phyloP scores from a whole-genome alignment of 2,797 vertebrate genomes.

The Lacerta viridis region DNA sequence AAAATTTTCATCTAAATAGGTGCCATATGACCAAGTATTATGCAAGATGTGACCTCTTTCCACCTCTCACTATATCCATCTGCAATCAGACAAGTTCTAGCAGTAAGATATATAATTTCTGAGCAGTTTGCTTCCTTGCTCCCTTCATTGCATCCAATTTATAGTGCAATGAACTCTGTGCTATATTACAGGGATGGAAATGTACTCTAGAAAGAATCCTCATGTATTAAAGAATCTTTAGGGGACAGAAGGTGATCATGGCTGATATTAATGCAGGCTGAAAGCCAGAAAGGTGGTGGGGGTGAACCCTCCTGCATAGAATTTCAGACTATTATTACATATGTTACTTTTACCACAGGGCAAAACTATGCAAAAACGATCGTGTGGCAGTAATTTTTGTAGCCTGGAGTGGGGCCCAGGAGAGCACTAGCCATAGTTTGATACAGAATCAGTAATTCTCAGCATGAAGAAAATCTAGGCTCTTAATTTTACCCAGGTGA shows the following conservation, averaged over 20 bases:
- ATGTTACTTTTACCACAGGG: background rate
- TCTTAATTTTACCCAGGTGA: constrained; percentile 30
- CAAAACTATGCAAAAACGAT: constrained; percentile 16
- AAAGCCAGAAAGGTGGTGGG: background rate
- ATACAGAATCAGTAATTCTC: constrained; percentile 30
- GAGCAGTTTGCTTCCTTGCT: background rate
- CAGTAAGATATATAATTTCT: background rate
- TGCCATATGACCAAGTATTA: background rate
- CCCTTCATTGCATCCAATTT: constrained; percentile 20
- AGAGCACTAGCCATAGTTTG: constrained; percentile 20
- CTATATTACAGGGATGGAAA: constrained; percentile 22
- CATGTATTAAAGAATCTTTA: constrained; percentile 30
- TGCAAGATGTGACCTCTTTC: background rate
- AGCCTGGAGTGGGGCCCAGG: background rate
- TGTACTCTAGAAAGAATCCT: constrained; percentile 2
- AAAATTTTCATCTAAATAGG: background rate
- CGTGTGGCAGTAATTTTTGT: constrained; percentile 29
- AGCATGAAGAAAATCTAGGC: constrained; percentile 23
- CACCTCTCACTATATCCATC: background rate
- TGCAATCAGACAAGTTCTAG: constrained; percentile 20
- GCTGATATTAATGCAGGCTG: constrained; percentile 18
- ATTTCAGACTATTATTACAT: background rate
- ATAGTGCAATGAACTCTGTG: constrained; percentile 25
- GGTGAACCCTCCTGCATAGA: background rate
- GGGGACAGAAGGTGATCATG: constrained; percentile 15